Base-by-base conservation (phyloP, 2,888 invertebrate species). In the Cheilosia pagana region DNA sequence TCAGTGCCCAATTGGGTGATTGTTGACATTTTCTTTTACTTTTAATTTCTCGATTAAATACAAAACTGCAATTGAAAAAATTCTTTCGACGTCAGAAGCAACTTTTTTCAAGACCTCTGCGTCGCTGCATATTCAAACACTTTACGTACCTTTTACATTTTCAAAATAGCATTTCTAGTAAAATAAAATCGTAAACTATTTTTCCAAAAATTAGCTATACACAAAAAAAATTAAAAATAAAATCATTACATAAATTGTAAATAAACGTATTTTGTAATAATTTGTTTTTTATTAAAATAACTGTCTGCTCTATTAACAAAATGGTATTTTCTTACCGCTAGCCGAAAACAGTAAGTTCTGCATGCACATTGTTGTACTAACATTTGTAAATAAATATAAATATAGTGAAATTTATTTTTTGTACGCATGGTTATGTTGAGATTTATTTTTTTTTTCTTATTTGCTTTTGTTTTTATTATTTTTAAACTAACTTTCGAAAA, bases 271-370 rank as follows among this genome's bases (percentile, higher is more conserved):
- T 83, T 43, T 53, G 41, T 59, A 14, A 23, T 21, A 6, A 16
- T 16, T 65, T 67, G n/a, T 50, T 60, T 72, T 59, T 68, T 60
- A 81, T 63, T 70, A 79, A 83, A 74, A 28, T 63, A 82, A 82
- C 48, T 77, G 53, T 65, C 63, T 70, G 70, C 57, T 65, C 79
- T 75, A 81, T 71, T 79, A 75, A 85, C 79, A 79, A 79, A 75
- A 79, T 81, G 79, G 85, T 79, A 74, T 83, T 86, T 83, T 85
- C 72, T 62, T 86, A 86, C 86, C 87, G 86, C 87, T 88, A 88
- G 85, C 87, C 86, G 87, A 85, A 88, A 87, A 87, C 88, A 88
- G 88, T 88, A 87, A 88, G 87, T 88, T 85, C 76, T 75, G 87
- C 82, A 85, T 87, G 83, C 67, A 87, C 21, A 39, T 52, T 72